These are phyloP conservation scores for Clarias macrocephalus DNA, from an alignment of 2,113 vertebrate species.

Conservation along the genomic window DNA sequence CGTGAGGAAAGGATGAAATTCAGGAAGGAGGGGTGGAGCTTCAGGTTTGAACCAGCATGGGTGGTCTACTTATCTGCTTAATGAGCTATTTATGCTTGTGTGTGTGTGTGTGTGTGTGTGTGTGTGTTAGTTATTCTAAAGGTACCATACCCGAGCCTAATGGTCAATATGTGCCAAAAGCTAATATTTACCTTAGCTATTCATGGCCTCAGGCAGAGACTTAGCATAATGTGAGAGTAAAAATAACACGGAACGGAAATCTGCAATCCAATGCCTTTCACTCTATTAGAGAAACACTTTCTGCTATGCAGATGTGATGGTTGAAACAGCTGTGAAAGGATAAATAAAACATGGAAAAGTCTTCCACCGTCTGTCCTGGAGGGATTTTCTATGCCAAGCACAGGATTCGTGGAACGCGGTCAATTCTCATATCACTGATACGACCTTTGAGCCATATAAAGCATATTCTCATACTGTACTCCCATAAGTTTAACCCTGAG, in stretches of 20 bases:
- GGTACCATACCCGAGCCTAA: background rate
- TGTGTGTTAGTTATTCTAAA: slow-evolving; percentile 17
- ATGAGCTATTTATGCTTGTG: background rate
- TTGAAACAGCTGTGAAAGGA: slow-evolving; percentile 19
- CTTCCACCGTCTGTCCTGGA: background rate
- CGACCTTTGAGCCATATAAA: background rate
- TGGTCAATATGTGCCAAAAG: slow-evolving; percentile 31
- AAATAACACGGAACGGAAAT: slow-evolving; percentile 43
- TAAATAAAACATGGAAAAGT: slow-evolving; percentile 17
- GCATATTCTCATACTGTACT: background rate
- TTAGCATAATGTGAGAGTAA: slow-evolving; percentile 31
- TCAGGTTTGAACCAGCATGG: background rate
- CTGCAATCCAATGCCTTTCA: slow-evolving; percentile 32
- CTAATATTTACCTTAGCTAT: slow-evolving; percentile 47
- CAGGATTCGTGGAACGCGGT: background rate
- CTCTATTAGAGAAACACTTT: slow-evolving; percentile 23
- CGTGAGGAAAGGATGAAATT: background rate
- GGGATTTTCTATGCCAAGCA: background rate
- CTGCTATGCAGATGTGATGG: background rate
- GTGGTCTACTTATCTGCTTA: slow-evolving; percentile 5
- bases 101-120: background rate
- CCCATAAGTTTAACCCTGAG: background rate
- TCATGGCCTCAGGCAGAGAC: slow-evolving; percentile 11
- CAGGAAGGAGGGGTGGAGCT: background rate
- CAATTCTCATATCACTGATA: background rate